Base-by-base conservation (phyloP, 1,140 invertebrate genomes). In the Drosophila kurseongensis region DNA sequence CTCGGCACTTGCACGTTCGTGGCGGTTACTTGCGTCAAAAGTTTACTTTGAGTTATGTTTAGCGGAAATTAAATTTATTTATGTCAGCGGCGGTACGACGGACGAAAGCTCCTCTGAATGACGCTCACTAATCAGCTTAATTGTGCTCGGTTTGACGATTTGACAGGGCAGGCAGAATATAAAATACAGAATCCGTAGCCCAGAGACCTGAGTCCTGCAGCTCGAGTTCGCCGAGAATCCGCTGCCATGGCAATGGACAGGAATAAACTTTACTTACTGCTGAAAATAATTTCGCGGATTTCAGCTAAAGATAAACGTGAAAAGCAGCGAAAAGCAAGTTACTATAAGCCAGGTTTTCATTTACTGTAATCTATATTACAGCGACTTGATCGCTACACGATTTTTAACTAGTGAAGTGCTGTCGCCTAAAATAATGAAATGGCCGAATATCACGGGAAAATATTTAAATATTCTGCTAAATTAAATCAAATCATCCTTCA, bases 31-130 rank as follows among this genome's bases (percentile, higher is more conserved):
- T 48, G 42, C 56, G 40, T 56, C 56, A 57, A 69, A 77, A 78
- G 75, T 78, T 71, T 78, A 35, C 75, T 78, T 78, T 78, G 75
- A 78, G 58, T 77, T 78, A 77, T 77, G 75, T 78, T 78, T 56
- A 51, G 65, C 51, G 63, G 57, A 77, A 78, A 78, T 76, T 75
- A 68, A 67, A 76, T 76, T 76, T 59, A 76, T 75, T 75, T 76
- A 67, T 68, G 73, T 40, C 55, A 58, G 52, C 65, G 65, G 40
- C 27, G 52, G 38, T 41, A 23, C 35, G 63, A 16, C 16, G 29
- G 29, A n/a, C 16, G 9, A 44, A 13, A 50, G 48, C 36, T 42
- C 45, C 65, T 44, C 42, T 78, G 48, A 61, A 77, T 69, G 63
- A 76, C 73, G 68, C 62, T 58, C 73, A 38, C 65, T 62, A 78